phyloP scores from a whole-genome alignment of 2,888 invertebrate genomes.

The Harpalus rubripes region DNA sequence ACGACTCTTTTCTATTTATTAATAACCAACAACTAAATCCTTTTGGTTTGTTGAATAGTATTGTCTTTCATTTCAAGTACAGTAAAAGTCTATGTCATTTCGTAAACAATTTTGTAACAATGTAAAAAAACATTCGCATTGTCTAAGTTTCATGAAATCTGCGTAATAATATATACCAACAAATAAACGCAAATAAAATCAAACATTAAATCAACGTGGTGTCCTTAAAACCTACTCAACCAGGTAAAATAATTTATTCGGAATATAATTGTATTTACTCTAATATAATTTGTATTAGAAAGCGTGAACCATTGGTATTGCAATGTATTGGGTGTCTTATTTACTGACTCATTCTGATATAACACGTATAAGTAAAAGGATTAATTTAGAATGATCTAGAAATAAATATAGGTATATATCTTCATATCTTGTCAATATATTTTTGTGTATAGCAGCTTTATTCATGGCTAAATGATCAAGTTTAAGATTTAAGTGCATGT shows the following conservation, averaged over 20 bases:
- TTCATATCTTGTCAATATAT: background rate
- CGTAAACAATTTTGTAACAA: conserved; percentile 34
- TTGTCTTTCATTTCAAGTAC: conserved; percentile 1
- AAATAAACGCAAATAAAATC: conserved; percentile 27
- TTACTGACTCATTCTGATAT: conserved; percentile 35
- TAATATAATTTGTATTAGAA: conserved; percentile 55
- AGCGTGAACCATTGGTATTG: conserved; percentile 48
- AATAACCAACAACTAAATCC: background rate
- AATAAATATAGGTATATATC: background rate
- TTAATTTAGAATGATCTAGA: too few relatives aligned
- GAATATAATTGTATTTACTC: conserved; percentile 39
- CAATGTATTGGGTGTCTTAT: conserved; percentile 13
- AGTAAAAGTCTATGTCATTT: conserved; percentile 26
- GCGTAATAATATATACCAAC: conserved; percentile 51
- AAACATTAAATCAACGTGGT: conserved; percentile 11
- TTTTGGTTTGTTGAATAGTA: background rate
- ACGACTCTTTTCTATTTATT: background rate
- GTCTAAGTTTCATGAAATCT: conserved; percentile 32
- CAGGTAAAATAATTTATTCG: conserved; percentile 48
- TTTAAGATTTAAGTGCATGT: too few relatives aligned
- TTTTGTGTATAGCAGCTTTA: too few relatives aligned
- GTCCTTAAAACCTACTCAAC: conserved; percentile 57
- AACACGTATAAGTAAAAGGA: conserved; percentile 18
- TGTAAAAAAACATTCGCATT: conserved; percentile 11
- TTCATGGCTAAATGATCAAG: too few relatives aligned